A percentile compares a stretch with the other conserved stretches of the same genome.
These are phyloP conservation scores for Pseudobourletiella spinata DNA, from an alignment of 1,140 invertebrate genomes.

Conservation along the genomic window DNA sequence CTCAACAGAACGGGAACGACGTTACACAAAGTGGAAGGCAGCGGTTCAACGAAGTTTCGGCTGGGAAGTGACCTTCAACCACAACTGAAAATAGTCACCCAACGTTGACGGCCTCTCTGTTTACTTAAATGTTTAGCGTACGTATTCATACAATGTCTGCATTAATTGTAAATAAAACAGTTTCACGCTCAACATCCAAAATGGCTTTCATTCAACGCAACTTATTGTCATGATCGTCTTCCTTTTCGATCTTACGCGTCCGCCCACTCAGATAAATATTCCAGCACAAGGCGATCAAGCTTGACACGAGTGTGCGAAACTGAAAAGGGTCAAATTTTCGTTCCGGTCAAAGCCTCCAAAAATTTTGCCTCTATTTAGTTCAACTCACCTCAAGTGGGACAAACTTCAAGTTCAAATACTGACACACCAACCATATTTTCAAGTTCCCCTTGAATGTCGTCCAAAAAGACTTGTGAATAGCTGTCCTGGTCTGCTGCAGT, in stretches of 20 bases:
- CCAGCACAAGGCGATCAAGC: conserved; percentile 12
- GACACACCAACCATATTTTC: conserved; percentile 18
- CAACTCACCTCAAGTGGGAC: conserved; percentile 15
- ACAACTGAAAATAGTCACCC: too few species aligned
- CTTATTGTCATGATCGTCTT: too few species aligned
- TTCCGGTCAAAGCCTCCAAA: background rate
- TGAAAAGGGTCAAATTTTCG: conserved; percentile 7
- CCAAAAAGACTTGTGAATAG: conserved; percentile 5
- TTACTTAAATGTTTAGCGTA: too few species aligned
- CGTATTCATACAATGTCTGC: too few species aligned
- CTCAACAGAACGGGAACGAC: conserved; percentile 60
- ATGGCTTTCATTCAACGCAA: too few species aligned
- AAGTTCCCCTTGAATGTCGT: conserved; percentile 5
- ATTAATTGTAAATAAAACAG: background rate
- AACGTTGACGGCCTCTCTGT: too few species aligned
- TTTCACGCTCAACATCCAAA: too few species aligned
- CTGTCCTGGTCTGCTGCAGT: background rate
- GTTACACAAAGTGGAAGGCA: conserved; percentile 84
- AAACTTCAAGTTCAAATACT: conserved; percentile 19
- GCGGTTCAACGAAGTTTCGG: conserved; percentile 76
- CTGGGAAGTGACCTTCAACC: too few species aligned
- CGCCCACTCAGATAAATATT: conserved; percentile 16
- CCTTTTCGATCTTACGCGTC: too few species aligned
- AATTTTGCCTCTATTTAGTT: too few species aligned
- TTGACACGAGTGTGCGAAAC: conserved; percentile 12